Conservation (phyloP, 1,140 invertebrate genomes). For the Tetramorium parvispinum region DNA sequence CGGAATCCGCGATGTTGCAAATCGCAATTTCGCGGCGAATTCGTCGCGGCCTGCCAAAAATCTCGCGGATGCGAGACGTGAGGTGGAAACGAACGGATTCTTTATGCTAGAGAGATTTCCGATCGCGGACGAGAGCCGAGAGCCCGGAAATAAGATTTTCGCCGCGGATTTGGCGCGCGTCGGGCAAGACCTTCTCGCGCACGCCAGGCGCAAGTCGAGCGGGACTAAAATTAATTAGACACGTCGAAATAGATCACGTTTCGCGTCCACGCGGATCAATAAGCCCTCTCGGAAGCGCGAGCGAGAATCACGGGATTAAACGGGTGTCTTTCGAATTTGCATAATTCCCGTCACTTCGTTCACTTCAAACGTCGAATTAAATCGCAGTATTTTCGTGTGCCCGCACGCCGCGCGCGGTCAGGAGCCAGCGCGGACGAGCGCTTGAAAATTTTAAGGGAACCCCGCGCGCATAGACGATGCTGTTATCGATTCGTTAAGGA, state of each 20-base stretch:
- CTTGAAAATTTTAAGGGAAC: background rate
- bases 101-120: background rate
- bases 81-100: background rate
- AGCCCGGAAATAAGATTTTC: conserved; percentile 22
- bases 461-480: background rate
- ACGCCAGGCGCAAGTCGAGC: background rate
- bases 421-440: background rate
- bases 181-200: background rate
- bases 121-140: background rate
- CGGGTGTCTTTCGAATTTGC: conserved; percentile 10
- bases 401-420: background rate
- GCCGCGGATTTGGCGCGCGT: background rate
- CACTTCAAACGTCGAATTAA: background rate
- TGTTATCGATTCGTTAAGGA: background rate
- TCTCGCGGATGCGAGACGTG: background rate
- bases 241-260: conserved; percentile 13
- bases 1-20: conserved; percentile 7
- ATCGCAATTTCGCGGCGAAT: background rate
- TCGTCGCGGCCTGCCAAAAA: background rate
- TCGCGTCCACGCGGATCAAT: conserved; percentile 14
- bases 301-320: background rate
- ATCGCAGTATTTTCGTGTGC: background rate
- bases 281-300: background rate
- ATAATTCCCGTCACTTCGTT: conserved; percentile 9
- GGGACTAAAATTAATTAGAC: conserved; percentile 38